Evolutionary conservation across 2,797 vertebrate species (phyloP).

Genomic region (Acanthurus leucopareius): DNA sequence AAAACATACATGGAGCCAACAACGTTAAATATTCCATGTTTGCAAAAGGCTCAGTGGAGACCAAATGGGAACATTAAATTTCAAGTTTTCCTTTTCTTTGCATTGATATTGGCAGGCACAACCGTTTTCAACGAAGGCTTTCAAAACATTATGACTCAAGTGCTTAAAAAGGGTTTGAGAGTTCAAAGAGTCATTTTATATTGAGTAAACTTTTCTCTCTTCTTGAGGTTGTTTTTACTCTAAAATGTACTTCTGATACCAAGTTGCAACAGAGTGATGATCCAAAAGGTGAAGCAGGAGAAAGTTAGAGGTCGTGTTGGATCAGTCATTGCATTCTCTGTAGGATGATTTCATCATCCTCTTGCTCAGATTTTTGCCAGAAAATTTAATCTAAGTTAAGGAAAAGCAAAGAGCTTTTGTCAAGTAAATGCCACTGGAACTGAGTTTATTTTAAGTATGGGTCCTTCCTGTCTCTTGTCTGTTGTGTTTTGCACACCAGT

Average conservation of each 20-base stretch:
- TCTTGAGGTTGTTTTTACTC: not conserved
- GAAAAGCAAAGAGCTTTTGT: not conserved
- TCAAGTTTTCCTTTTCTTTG: not conserved
- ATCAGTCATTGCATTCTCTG: not conserved
- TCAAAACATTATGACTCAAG: not conserved
- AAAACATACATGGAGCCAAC: not conserved
- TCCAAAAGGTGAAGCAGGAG: not conserved
- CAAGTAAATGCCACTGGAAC: not conserved
- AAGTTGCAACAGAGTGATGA: not conserved
- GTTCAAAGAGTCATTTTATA: not conserved
- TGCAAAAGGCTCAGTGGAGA: no score
- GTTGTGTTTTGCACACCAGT: constrained; percentile 32
- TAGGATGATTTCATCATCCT: not conserved
- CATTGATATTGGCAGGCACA: not conserved
- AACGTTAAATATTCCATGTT: not conserved
- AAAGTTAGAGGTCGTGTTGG: not conserved
- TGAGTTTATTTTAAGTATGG: not conserved
- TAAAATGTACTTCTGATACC: not conserved
- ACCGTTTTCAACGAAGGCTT: not conserved
- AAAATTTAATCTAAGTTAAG: not conserved
- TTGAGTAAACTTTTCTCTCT: not conserved
- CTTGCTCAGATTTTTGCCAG: not conserved
- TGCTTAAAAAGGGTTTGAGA: not conserved
- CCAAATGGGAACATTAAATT: not conserved
- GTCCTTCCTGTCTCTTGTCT: not conserved